Evolutionary conservation across 2,797 vertebrate genomes (phyloP), one percentile per base, ranked within the genome.

Genomic region (Psittacula echo): DNA sequence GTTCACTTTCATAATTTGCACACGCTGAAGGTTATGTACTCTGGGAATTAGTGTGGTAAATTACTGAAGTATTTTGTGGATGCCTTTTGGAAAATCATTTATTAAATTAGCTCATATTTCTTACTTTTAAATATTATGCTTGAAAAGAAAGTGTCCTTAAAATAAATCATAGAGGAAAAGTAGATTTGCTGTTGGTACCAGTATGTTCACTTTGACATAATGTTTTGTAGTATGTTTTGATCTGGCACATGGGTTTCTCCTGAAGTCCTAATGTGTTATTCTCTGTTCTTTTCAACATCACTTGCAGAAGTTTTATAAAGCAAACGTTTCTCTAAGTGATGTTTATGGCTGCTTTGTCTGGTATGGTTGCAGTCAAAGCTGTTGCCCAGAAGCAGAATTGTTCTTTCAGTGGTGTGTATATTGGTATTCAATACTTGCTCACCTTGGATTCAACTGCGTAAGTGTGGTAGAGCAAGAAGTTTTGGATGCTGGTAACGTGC

Each of bases 371-470:
- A 18, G 62, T 7, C 42, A 75, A 50, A 62, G 10, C 2, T 83
- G 4, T 12, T 85, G 51, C 34, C 29, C 23, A 39, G 66, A 81
- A 84, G 34, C 18, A 32, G 72, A 61, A 76, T 18, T 50, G 23
- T 50, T 73, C 47, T 87, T 72, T 73, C 29, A 45, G 0, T 34
- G 47, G 18, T 66, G 42, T 23, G 15, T 58, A 1, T 27, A 19
- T 87, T 73, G 92, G n/a, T 81, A 18, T 54, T 91, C 11, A 17
- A 5, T 47, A 2, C 32, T 71, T 74, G 60, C 54, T 66, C 18
- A 34, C 44, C 32, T 39, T 2, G 1, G 37, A 26, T 71, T 83
- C 13, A n/a, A 3, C 65, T 51, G 19, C 1, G 0, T 32, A 32
- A 47, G 16, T 51, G 37, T 5, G n/a, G 13, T 12, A 42, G 74